phyloP scores from a whole-genome alignment of 1,140 invertebrate genomes.

The Oedothorax gibbosus region DNA sequence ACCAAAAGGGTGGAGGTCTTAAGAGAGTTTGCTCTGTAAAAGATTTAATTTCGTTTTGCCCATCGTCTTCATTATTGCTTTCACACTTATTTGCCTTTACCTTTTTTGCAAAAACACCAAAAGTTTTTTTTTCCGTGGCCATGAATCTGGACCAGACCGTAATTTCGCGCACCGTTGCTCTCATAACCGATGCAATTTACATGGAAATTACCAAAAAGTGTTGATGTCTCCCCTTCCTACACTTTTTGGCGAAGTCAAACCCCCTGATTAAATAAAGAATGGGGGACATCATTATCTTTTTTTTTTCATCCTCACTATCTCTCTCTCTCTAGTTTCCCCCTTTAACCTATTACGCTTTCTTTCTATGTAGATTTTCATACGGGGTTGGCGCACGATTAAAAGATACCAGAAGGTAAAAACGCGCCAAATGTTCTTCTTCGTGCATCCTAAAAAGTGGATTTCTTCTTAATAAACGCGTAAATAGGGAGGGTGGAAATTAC shows the following conservation, averaged over 20 bases:
- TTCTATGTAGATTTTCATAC: constrained; percentile 10
- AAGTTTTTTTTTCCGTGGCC: constrained; percentile 1
- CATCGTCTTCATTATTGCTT: constrained; percentile 53
- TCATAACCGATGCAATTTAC: constrained; percentile 59
- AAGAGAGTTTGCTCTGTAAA: constrained; percentile 25
- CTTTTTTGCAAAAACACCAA: constrained; percentile 24
- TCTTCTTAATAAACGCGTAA: constrained; percentile 53
- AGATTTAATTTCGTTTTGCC: constrained; percentile 59
- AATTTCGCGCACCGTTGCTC: constrained; percentile 54
- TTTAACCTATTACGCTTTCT: constrained; percentile 52
- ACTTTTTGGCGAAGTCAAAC: constrained; percentile 12
- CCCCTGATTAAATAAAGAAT: constrained; percentile 61
- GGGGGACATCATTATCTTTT: background rate
- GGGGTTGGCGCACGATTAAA: background rate
- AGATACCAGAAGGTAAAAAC: background rate
- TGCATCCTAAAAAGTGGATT: constrained; percentile 30
- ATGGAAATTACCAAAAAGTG: constrained; percentile 60
- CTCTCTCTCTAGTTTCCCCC: background rate
- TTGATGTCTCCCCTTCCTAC: constrained; percentile 32
- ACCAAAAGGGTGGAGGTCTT: constrained; percentile 26
- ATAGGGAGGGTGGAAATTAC: constrained; percentile 42
- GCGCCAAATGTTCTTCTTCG: constrained; percentile 33
- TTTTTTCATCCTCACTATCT: background rate
- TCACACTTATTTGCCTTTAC: constrained; percentile 47
- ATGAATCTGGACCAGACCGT: constrained; percentile 20